Conservation (phyloP, 2,797 vertebrate species). For the Loriculus beryllinus region DNA sequence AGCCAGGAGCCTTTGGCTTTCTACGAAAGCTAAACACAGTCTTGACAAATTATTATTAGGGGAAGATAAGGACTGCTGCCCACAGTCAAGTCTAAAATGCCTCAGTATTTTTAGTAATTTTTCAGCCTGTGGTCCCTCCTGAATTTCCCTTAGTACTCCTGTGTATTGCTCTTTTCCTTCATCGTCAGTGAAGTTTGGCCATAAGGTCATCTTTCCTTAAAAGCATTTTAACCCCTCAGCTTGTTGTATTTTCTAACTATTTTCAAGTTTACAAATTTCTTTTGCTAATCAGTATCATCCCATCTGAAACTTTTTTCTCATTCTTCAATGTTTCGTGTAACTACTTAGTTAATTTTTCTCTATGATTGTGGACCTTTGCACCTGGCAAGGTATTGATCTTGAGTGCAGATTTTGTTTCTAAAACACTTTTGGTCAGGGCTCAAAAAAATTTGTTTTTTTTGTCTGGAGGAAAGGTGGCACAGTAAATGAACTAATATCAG, state of each 20-base stretch:
- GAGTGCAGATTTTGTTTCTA: not conserved
- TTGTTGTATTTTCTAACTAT: not conserved
- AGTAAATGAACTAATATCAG: not conserved
- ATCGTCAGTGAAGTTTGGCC: not conserved
- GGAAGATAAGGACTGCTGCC: not conserved
- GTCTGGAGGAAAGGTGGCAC: not conserved
- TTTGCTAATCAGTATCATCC: not conserved
- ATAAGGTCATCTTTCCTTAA: not conserved
- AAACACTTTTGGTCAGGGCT: not conserved
- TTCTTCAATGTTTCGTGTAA: not conserved
- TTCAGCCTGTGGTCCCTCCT: not conserved
- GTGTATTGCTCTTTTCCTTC: not conserved
- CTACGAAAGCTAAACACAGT: not conserved
- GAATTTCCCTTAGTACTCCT: not conserved
- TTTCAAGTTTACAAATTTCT: not conserved
- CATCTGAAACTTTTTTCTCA: not conserved
- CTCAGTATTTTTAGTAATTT: not conserved
- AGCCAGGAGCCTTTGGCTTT: not conserved
- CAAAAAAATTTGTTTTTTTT: not conserved
- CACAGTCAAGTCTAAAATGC: not conserved
- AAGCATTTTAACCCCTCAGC: not conserved
- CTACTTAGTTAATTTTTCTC: not conserved
- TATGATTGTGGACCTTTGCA: not conserved
- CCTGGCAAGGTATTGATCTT: not conserved
- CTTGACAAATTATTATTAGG: not conserved